Base-by-base conservation (phyloP, 2,888 invertebrate genomes). In the Griposia aprilina region DNA sequence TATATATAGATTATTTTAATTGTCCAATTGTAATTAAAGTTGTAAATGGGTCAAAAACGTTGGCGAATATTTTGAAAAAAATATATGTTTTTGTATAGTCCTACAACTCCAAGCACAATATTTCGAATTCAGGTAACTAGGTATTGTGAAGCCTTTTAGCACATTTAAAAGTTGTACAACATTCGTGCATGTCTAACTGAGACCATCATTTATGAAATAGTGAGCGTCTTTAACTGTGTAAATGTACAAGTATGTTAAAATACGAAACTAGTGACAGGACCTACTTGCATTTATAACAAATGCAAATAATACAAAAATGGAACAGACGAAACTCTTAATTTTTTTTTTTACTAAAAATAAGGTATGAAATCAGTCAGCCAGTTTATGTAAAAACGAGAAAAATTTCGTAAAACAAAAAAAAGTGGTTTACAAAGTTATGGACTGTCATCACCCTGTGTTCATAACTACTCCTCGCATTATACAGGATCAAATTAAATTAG, bases 141-240 rank as follows among this genome's bases (percentile, higher is more conserved):
- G 63, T 69, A 70, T 80, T 74, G 70, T 85, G 62, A 76, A 76
- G 70, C 59, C 68, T 78, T 83, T 72, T 74, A 81, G 78, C 80
- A 74, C 72, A 83, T 83, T 76, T 74, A 60, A 86, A 86, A 74
- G 59, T 77, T 76, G 76, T 86, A 80, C 87, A 88, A 82, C 57
- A 52, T 63, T 84, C 75, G 79, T 81, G 85, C 76, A 68, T 78
- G 67, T 78, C 76, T 63, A 74, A 79, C 69, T 79, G 68, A 76
- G 68, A 62, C 74, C 78, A 69, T 66, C 74, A 82, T 87, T 91
- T 90, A 90, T 91, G 92, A 90, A 92, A 91, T 82, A 84, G 86
- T 83, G 88, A 90, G 84, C 88, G 88, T 91, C 88, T 89, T 82
- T 81, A 80, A 60, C 76, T 84, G 71, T 10, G 45, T 84, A 82